Evolutionary conservation across 1,140 invertebrate species (phyloP).

Genomic region (Bombus breviceps): DNA sequence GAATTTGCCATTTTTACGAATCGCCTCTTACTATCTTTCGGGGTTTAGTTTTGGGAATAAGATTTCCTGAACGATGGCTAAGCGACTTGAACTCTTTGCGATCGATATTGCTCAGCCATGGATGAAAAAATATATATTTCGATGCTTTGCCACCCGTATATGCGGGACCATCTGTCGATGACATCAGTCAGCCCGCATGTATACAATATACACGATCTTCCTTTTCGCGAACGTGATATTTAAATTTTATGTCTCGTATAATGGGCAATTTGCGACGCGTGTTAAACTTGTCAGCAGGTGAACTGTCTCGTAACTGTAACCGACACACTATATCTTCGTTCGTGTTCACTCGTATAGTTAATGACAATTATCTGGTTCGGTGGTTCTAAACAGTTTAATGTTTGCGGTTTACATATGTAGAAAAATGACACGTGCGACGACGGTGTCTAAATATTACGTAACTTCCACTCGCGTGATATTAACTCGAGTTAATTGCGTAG

Average conservation of each 20-base stretch:
- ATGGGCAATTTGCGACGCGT: not conserved
- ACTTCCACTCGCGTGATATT: accelerated
- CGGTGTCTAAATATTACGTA: not conserved
- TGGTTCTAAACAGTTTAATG: not conserved
- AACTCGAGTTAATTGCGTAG: not conserved
- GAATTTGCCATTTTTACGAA: slow-evolving; percentile 2
- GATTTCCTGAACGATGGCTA: not conserved
- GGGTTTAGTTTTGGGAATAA: not conserved
- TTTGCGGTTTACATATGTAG: not conserved
- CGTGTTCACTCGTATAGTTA: too few species aligned
- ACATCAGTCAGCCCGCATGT: slow-evolving; percentile 26
- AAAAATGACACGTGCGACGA: not conserved
- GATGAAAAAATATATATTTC: slow-evolving; percentile 19
- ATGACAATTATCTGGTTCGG: not conserved
- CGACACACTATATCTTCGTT: too few species aligned
- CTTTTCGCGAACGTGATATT: slow-evolving; percentile 11
- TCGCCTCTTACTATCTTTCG: too few species aligned
- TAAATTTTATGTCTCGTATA: slow-evolving; percentile 8
- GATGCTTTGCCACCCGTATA: slow-evolving; percentile 27
- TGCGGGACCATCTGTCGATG: slow-evolving; percentile 43
- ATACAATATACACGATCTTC: not conserved
- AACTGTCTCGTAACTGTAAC: not conserved
- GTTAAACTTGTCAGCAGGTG: slow-evolving; percentile 12
- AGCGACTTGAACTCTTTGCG: not conserved
- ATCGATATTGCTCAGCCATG: slow-evolving; percentile 21